A percentile compares a stretch with the other conserved stretches of the same genome.
Evolutionary conservation across 2,888 invertebrate genomes (phyloP).

Genomic region (Criorhina ranunculi): DNA sequence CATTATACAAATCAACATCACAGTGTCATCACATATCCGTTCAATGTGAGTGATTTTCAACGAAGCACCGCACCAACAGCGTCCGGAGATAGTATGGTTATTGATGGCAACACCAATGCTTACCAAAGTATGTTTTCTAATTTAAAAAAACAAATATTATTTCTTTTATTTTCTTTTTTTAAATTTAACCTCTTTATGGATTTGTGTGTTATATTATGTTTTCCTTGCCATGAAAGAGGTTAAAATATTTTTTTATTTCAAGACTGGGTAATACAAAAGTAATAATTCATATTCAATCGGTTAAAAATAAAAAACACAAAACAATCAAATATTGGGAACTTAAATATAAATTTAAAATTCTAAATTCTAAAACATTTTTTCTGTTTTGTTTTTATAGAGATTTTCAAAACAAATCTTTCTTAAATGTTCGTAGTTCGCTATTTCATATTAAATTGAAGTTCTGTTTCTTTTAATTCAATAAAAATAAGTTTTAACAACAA

Average conservation of each 20-base stretch:
- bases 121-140: constrained; percentile 84
- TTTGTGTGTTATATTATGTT: neutral
- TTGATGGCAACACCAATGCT: constrained; percentile 81
- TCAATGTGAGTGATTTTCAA: constrained; percentile 84
- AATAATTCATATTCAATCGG: constrained; percentile 18
- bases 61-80: constrained; percentile 78
- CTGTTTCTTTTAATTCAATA: constrained; percentile 57
- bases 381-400: constrained; percentile 14
- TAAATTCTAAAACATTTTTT: constrained; percentile 44
- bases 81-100: constrained; percentile 77
- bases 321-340: neutral
- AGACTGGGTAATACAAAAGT: constrained; percentile 6
- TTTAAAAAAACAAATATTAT: constrained; percentile 22
- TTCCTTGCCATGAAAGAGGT: constrained; percentile 21
- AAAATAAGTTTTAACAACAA: constrained; percentile 40
- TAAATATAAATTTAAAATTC: constrained; percentile 11
- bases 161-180: constrained; percentile 8
- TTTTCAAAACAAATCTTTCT: constrained; percentile 50
- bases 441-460: constrained; percentile 75
- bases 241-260: neutral
- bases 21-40: constrained; percentile 83
- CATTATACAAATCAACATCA: constrained; percentile 82
- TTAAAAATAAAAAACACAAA: neutral
- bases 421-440: constrained; percentile 74
- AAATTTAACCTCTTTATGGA: constrained; percentile 17